Base-by-base conservation (phyloP, 1,140 invertebrate genomes). In the Penaeus chinensis region DNA sequence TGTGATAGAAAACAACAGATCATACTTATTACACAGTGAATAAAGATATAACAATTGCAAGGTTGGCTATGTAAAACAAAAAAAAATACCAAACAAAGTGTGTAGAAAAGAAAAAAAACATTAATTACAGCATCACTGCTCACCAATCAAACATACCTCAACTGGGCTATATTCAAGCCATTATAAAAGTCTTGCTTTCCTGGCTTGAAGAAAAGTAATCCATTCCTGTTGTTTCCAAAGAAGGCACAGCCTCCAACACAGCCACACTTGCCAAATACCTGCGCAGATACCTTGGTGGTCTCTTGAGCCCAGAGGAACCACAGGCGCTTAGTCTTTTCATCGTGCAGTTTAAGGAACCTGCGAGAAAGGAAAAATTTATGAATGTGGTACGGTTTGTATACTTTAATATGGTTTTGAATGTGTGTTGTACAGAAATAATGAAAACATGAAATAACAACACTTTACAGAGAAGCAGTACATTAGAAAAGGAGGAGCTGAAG, bases 201-300 rank as follows among this genome's bases (percentile, higher is more conserved):
- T 0, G 97, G 96, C 91, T 97, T 96, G 86, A 99, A 97, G 92
- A 99, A 98, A 90, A 94, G 95, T 27, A 95, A 92, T 1, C 98
- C 97, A 92, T 98, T 98, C 90, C 93, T 93, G 92, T 97, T 98
- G 74, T 94, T 95, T 8, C 98, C 98, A 92, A 99, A 99, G 93
- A 99, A 99, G 22, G 93, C 93, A 91, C 97, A 99, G 0, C 98
- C 98, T 4, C 98, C 98, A 69, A 96, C 95, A 93, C 99, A 99
- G 0, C 98, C 98, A 92, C 99, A 99, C 90, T 96, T 96, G n/a
- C 94, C 94, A 13, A 93, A 91, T n/a, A 92, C 91, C 61, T 90
- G 27, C 92, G 89, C 94, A 93, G 93, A 82, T 91, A 92, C 87
- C 90, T 93, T 80, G 11, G 92, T 93, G 20, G 63, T 77, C 91